phyloP scores from a whole-genome alignment of 2,888 invertebrate genomes.

The Panopea generosa region DNA sequence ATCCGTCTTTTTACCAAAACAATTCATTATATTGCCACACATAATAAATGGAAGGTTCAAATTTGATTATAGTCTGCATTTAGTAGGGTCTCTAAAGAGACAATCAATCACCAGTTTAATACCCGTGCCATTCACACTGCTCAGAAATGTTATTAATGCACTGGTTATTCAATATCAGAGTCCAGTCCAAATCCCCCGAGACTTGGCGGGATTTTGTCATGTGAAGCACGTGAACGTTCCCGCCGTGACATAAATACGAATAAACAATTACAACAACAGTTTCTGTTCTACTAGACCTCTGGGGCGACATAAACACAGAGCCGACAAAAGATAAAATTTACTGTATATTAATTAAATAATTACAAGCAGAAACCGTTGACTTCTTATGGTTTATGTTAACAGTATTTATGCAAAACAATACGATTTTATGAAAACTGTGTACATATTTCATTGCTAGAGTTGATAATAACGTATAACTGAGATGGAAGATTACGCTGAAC shows the following conservation, averaged over 20 bases:
- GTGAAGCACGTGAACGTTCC: constrained; percentile 46
- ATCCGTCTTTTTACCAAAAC: constrained; percentile 62
- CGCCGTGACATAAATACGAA: constrained; percentile 64
- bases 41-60: constrained; percentile 71
- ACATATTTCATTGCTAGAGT: no score
- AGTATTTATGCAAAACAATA: no score
- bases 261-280: constrained; percentile 47
- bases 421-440: no score
- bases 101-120: constrained; percentile 73
- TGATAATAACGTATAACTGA: no score
- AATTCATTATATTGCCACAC: constrained; percentile 68
- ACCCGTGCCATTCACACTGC: constrained; percentile 68
- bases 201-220: constrained; percentile 59
- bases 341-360: constrained; percentile 55
- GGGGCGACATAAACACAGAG: constrained; percentile 30
- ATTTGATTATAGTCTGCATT: constrained; percentile 76
- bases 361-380: constrained; percentile 19
- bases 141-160: constrained; percentile 69
- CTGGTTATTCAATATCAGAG: constrained; percentile 64
- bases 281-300: constrained; percentile 15
- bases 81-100: constrained; percentile 67
- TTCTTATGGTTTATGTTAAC: no score
- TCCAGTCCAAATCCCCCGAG: constrained; percentile 62
- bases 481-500: no score
- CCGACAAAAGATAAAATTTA: constrained; percentile 48